phyloP scores from a whole-genome alignment of 2,888 invertebrate genomes.

The Tenthredo amoena region DNA sequence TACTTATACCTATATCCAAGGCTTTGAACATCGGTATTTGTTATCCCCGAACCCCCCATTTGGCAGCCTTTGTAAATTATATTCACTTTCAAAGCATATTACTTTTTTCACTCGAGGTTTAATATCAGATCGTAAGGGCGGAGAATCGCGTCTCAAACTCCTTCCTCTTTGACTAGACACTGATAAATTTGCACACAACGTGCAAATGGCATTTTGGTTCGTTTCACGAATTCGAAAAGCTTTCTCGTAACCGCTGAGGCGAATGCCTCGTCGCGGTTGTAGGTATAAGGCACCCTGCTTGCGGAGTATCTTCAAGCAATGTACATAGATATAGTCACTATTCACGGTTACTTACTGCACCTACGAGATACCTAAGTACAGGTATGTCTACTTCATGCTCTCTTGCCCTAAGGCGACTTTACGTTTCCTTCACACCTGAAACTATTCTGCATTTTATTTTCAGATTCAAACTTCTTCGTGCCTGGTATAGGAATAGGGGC shows the following conservation, averaged over 20 bases:
- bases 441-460: neutral
- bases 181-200: neutral
- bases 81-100: neutral
- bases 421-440: slow-evolving; percentile 18
- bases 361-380: slow-evolving; percentile 19
- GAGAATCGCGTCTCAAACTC: neutral
- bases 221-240: slow-evolving; percentile 35
- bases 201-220: slow-evolving; percentile 27
- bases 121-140: neutral
- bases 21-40: neutral
- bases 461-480: neutral
- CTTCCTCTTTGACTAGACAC: slow-evolving; percentile 3
- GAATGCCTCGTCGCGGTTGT: neutral
- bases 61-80: neutral
- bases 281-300: neutral
- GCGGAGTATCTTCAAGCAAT: neutral
- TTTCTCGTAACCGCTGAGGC: slow-evolving; percentile 1
- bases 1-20: neutral
- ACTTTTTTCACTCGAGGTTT: neutral
- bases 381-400: slow-evolving; percentile 9
- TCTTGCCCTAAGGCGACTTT: neutral
- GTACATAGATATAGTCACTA: slow-evolving; percentile 2
- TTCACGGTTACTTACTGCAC: slow-evolving; percentile 34
- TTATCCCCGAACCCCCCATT: neutral
- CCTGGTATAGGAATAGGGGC: neutral